Evolutionary conservation across 2,113 vertebrate species (phyloP).

Genomic region (Odontesthes bonariensis): DNA sequence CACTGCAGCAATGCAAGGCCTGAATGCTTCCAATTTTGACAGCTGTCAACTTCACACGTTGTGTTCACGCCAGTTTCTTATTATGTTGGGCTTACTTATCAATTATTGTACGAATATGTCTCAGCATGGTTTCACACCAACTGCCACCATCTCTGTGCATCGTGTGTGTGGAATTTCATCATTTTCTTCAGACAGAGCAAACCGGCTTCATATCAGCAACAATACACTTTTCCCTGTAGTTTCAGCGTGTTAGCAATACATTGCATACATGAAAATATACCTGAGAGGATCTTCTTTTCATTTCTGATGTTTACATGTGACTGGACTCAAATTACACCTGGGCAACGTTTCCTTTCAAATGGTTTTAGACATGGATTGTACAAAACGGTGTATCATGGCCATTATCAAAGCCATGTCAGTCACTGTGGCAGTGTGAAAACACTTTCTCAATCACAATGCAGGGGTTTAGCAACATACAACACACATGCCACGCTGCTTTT

Average conservation of each 20-base stretch:
- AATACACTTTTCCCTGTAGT: too few species aligned
- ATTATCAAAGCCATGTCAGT: background rate
- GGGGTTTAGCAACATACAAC: too few species aligned
- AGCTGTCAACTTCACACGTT: conserved; percentile 34
- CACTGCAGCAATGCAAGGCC: background rate
- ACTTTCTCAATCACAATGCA: background rate
- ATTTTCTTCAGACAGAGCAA: background rate
- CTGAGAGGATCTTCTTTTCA: too few species aligned
- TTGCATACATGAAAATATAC: too few species aligned
- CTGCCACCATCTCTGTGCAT: background rate
- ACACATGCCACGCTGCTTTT: too few species aligned
- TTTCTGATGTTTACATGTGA: too few species aligned
- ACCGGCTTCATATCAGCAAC: background rate
- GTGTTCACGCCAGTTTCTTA: conserved; percentile 2
- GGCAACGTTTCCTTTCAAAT: background rate
- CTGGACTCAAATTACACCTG: too few species aligned
- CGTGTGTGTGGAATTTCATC: background rate
- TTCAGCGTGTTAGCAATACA: too few species aligned
- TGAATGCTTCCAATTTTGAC: conserved; percentile 23
- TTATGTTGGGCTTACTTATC: background rate
- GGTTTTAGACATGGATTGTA: background rate
- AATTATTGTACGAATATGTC: background rate
- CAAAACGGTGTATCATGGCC: background rate
- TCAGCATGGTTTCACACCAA: background rate
- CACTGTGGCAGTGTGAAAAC: background rate